These are phyloP conservation scores for Tragopan temminckii DNA, from an alignment of 2,797 vertebrate genomes.

Conservation along the genomic window DNA sequence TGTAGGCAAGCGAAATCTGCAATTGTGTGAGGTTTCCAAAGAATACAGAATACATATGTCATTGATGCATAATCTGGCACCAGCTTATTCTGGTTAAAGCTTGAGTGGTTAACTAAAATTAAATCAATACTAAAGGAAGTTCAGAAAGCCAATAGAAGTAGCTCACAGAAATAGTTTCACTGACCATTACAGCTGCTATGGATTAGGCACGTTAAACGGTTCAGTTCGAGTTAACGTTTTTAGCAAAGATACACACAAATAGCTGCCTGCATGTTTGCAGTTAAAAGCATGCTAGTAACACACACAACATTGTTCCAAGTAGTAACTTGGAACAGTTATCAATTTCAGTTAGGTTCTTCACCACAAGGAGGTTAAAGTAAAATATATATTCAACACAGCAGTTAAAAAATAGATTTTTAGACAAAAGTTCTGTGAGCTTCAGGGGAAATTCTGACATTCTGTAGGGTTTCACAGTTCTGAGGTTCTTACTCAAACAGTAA, in stretches of 20 bases:
- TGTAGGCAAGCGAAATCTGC: constrained; percentile 43
- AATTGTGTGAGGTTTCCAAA: constrained; percentile 55
- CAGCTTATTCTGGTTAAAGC: constrained; percentile 38
- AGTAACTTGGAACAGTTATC: not conserved
- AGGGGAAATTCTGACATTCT: not conserved
- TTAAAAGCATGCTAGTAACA: constrained; percentile 56
- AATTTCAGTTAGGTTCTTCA: constrained; percentile 24
- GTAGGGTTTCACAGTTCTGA: not conserved
- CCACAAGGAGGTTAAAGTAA: constrained; percentile 27
- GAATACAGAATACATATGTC: constrained; percentile 59
- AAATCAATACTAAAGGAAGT: constrained; percentile 67
- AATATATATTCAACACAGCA: not conserved
- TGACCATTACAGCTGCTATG: constrained; percentile 76
- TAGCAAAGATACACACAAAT: constrained; percentile 45
- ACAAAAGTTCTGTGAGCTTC: not conserved
- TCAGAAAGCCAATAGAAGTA: constrained; percentile 69
- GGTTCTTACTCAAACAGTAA: not conserved
- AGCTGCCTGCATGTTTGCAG: constrained; percentile 53
- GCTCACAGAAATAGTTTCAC: constrained; percentile 72
- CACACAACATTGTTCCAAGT: constrained; percentile 5
- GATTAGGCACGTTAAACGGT: constrained; percentile 66
- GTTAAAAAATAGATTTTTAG: constrained; percentile 12
- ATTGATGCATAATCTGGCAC: constrained; percentile 69
- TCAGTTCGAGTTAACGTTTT: constrained; percentile 67
- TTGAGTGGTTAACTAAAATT: constrained; percentile 46